Percentiles rank a stretch among this genome's conserved stretches.
Conservation (phyloP, 2,888 invertebrate species). For the Mactromeris polynyma region DNA sequence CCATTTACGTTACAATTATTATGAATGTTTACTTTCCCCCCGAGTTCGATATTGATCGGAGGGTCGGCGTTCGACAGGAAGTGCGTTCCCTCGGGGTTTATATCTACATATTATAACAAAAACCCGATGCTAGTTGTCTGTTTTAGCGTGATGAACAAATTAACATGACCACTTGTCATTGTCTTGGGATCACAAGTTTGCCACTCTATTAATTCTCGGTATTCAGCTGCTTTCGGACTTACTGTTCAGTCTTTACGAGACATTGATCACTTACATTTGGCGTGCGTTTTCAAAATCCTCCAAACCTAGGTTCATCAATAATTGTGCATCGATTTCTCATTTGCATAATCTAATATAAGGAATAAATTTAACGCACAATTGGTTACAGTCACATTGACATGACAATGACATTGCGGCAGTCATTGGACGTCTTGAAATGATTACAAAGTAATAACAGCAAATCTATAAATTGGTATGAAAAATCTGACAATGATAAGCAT, state of each 20-base stretch:
- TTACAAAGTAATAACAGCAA: not conserved
- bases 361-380: not conserved
- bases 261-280: not conserved
- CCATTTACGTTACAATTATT: constrained; percentile 37
- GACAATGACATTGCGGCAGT: not conserved
- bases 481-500: no score
- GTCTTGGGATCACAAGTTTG: constrained; percentile 60
- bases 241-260: not conserved
- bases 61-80: constrained; percentile 40
- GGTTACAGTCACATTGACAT: not conserved
- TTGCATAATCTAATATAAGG: not conserved
- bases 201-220: constrained; percentile 48
- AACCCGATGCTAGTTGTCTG: constrained; percentile 47
- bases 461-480: not conserved
- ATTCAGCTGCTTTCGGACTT: constrained; percentile 27
- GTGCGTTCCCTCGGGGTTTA: constrained; percentile 16
- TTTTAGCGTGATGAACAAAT: constrained; percentile 61
- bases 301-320: not conserved
- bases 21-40: constrained; percentile 14
- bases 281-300: not conserved
- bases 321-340: not conserved
- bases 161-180: constrained; percentile 50
- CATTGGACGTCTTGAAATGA: not conserved
- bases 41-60: constrained; percentile 25
- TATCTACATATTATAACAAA: constrained; percentile 63